Evolutionary conservation across 2,113 vertebrate species (phyloP), one percentile per base, ranked within the genome.

Genomic region (Chrysochloris asiatica): DNA sequence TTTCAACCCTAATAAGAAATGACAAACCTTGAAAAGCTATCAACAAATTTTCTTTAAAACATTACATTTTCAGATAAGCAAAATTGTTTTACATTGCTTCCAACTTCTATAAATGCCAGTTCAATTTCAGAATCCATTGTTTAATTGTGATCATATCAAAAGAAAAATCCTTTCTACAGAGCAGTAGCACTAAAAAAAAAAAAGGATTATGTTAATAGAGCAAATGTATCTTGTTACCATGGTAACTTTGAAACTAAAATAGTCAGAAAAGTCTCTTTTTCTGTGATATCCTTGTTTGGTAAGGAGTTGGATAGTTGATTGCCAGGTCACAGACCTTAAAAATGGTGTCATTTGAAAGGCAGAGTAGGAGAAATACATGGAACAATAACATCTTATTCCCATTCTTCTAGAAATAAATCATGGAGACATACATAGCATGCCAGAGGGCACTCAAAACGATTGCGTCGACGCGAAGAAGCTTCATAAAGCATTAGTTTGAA

Each of bases 91-190:
- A 97, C 95, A 94, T 82, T 97, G 95, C 94, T 88, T 90, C 87
- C 88, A 85, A 73, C 88, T 95, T 92, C 93, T 93, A 96, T 94
- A 92, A 96, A 92, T 88, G 93, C 92, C 65, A 80, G 90, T 87
- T 96, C 54, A 28, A 92, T 94, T 97, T 95, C 90, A 95, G 89
- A 97, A 95, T 81, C 93, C 83, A 93, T 95, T 96, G 91, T 96
- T 97, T 97, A 97, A 97, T 88, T 97, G 95, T 90, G 91, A 97
- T 94, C 81, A 85, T 97, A 95, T 96, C 93, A 95, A 94, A 87
- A 89, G 24, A 95, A 93, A 91, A 91, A 86, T 92, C 47, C 24
- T 86, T 96, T 97, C 93, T 92, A 95, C 95, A 97, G 50, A 95
- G 95, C 72, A 96, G 94, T 91, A 92, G 71, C 93, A 95, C 89